Percentiles rank a stretch among this genome's conserved stretches.
Evolutionary conservation across 2,113 vertebrate species (phyloP).

Genomic region (Salminus brasiliensis): DNA sequence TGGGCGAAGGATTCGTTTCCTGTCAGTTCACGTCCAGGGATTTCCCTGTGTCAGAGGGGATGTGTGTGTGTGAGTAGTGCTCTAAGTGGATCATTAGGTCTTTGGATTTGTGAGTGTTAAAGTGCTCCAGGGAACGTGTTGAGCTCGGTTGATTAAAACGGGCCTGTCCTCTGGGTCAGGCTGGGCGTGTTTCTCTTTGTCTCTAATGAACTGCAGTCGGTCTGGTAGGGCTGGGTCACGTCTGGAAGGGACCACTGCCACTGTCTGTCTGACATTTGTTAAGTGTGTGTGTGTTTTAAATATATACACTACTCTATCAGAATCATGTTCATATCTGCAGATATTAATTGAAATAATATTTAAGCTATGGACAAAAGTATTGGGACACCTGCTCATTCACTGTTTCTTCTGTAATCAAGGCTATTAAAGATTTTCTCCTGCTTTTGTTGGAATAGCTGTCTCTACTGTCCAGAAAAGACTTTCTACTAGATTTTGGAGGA

Average conservation of each 20-base stretch:
- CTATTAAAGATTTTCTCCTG: too few relatives aligned
- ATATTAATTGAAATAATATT: too few relatives aligned
- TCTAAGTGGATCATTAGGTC: slow-evolving; percentile 41
- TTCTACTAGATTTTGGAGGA: too few relatives aligned
- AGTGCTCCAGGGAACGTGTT: neutral
- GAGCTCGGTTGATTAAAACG: slow-evolving; percentile 38
- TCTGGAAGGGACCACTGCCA: slow-evolving; percentile 9
- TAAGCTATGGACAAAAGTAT: too few relatives aligned
- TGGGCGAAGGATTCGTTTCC: too few relatives aligned
- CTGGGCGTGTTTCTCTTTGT: neutral
- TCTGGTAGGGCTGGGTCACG: slow-evolving; percentile 15
- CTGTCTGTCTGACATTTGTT: neutral
- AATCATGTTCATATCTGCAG: too few relatives aligned
- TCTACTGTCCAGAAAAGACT: too few relatives aligned
- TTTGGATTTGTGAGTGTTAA: neutral
- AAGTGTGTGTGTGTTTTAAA: neutral
- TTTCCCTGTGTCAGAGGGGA: slow-evolving; percentile 5
- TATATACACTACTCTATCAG: too few relatives aligned
- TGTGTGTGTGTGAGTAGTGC: neutral
- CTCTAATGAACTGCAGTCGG: neutral
- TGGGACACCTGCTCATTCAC: too few relatives aligned
- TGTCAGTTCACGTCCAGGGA: neutral
- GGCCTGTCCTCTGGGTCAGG: slow-evolving; percentile 10
- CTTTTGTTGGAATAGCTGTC: too few relatives aligned
- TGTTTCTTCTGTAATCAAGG: too few relatives aligned